Conservation (phyloP, 2,797 vertebrate species). For the Vireo griseus region DNA sequence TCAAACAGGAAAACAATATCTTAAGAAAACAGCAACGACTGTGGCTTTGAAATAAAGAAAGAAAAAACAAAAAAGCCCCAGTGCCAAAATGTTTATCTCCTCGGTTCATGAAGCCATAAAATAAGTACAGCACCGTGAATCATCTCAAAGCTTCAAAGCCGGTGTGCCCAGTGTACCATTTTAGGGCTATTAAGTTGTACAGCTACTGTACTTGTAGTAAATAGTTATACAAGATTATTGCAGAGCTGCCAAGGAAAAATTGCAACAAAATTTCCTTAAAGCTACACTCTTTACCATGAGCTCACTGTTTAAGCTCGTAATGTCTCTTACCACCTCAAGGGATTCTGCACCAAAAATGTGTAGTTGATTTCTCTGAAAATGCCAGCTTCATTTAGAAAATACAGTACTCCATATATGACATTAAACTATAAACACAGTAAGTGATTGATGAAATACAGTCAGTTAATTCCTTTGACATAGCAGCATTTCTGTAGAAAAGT, state of each 20-base stretch:
- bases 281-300: neutral
- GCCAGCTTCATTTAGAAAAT: neutral
- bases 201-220: constrained; percentile 62
- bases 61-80: neutral
- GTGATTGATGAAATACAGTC: neutral
- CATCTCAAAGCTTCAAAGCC: constrained; percentile 66
- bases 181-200: constrained; percentile 49
- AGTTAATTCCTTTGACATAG: neutral
- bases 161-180: constrained; percentile 48
- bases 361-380: neutral
- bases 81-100: constrained; percentile 56
- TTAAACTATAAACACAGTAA: neutral
- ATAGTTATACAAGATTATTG: constrained; percentile 56
- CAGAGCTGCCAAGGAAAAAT: constrained; percentile 31
- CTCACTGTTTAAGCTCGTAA: fast-evolving
- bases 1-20: constrained; percentile 51
- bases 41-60: constrained; percentile 21
- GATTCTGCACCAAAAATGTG: neutral
- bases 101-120: constrained; percentile 48
- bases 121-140: constrained; percentile 52
- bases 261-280: constrained; percentile 13
- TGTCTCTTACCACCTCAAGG: neutral
- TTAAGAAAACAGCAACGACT: constrained; percentile 35
- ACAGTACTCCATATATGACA: neutral
- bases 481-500: neutral